phyloP scores from a whole-genome alignment of 2,113 vertebrate species.

The Microtus montanus region DNA sequence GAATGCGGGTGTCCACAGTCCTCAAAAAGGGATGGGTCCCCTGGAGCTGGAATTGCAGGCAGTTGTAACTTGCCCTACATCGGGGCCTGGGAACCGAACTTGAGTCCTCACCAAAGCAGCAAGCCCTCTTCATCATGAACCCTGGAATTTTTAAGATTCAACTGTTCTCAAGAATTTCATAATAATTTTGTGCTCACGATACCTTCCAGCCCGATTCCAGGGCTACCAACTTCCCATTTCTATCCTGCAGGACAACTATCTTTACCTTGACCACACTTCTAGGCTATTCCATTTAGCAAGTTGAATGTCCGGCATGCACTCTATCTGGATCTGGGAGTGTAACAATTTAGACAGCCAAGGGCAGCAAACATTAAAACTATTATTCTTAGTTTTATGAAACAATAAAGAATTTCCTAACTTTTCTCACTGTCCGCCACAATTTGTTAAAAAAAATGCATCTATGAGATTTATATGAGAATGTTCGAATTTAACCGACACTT shows the following conservation, averaged over 20 bases:
- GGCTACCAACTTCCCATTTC: background rate
- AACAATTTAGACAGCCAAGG: background rate
- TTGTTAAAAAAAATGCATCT: background rate
- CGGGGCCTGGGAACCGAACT: background rate
- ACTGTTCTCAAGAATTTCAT: background rate
- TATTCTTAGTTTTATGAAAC: background rate
- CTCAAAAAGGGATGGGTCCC: background rate
- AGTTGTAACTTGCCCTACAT: background rate
- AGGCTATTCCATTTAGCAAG: background rate
- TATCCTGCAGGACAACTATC: background rate
- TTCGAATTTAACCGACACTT: background rate
- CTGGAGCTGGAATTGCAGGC: background rate
- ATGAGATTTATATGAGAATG: conserved; percentile 9
- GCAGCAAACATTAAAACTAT: background rate
- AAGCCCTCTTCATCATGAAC: background rate
- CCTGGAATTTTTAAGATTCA: background rate
- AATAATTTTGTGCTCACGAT: background rate
- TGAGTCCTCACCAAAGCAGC: background rate
- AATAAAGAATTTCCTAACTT: background rate
- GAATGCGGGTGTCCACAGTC: background rate
- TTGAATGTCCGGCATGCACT: background rate
- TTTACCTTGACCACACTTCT: background rate
- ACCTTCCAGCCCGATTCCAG: background rate
- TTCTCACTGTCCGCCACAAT: background rate
- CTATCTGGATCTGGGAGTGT: background rate